These are phyloP conservation scores for Gambusia holbrooki DNA, from an alignment of 2,113 vertebrate genomes.

Conservation along the genomic window DNA sequence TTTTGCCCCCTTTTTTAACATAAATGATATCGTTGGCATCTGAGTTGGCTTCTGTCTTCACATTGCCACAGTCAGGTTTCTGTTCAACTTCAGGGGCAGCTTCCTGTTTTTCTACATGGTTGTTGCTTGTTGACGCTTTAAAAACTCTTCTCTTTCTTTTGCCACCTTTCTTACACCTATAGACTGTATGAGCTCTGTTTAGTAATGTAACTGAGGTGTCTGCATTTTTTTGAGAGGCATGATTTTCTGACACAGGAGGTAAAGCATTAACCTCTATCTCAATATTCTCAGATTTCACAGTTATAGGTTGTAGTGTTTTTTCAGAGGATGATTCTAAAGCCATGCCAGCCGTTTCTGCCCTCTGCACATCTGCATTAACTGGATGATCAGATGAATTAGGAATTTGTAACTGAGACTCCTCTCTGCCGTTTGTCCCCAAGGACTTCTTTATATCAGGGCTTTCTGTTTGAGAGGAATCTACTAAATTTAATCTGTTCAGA, in stretches of 20 bases:
- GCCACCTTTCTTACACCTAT: slow-evolving; percentile 57
- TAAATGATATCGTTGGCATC: slow-evolving; percentile 1
- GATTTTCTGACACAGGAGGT: slow-evolving; percentile 3
- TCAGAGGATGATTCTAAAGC: slow-evolving; percentile 4
- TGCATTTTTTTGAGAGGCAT: background rate
- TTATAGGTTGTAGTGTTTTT: background rate
- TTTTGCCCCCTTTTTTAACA: slow-evolving; percentile 58
- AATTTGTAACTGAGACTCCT: slow-evolving; percentile 16
- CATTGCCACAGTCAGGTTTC: slow-evolving; percentile 5
- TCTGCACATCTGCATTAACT: background rate
- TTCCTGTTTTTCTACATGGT: slow-evolving; percentile 4
- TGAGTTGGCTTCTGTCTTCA: background rate
- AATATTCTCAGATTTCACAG: slow-evolving; percentile 52
- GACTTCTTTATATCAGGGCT: background rate
- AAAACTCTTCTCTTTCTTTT: slow-evolving; percentile 51
- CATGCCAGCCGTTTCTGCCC: background rate
- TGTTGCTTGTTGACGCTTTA: slow-evolving; percentile 3
- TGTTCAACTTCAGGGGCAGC: background rate
- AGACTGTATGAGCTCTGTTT: background rate
- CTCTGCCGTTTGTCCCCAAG: background rate
- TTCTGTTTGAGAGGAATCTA: background rate
- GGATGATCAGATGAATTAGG: background rate
- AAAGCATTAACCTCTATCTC: slow-evolving; percentile 38
- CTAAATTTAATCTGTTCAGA: background rate
- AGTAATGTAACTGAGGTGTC: slow-evolving; percentile 3